phyloP scores from a whole-genome alignment of 2,888 invertebrate genomes.

The Amphipoea oculea region DNA sequence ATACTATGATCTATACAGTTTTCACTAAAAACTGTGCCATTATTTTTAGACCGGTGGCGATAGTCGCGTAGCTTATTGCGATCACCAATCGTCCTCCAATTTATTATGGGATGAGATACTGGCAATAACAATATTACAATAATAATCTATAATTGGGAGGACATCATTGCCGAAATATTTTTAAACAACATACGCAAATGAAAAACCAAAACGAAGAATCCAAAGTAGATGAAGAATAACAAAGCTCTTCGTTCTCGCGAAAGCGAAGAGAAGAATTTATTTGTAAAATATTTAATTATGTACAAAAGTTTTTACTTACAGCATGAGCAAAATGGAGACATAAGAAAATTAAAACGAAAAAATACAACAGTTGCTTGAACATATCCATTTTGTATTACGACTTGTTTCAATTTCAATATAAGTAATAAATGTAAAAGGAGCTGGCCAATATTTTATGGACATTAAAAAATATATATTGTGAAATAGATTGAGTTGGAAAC shows the following conservation, averaged over 20 bases:
- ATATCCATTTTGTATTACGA: conserved; percentile 35
- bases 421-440: conserved; percentile 11
- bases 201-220: background rate
- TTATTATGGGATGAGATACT: background rate
- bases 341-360: conserved; percentile 46
- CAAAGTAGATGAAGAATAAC: background rate
- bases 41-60: background rate
- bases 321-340: conserved; percentile 68
- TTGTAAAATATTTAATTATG: background rate
- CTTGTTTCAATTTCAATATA: conserved; percentile 10
- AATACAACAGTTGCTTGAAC: conserved; percentile 44
- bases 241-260: background rate
- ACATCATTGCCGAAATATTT: background rate
- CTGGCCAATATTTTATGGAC: conserved; percentile 38
- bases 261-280: too few relatives aligned
- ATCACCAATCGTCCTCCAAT: background rate
- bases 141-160: background rate
- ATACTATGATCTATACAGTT: background rate
- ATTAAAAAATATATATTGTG: conserved; percentile 25
- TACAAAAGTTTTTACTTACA: conserved; percentile 70
- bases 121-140: background rate
- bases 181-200: background rate
- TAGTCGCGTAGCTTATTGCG: too few relatives aligned
- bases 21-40: background rate
- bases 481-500: conserved; percentile 32